Conservation (phyloP, 2,888 invertebrate genomes). For the Drosophila robusta region DNA sequence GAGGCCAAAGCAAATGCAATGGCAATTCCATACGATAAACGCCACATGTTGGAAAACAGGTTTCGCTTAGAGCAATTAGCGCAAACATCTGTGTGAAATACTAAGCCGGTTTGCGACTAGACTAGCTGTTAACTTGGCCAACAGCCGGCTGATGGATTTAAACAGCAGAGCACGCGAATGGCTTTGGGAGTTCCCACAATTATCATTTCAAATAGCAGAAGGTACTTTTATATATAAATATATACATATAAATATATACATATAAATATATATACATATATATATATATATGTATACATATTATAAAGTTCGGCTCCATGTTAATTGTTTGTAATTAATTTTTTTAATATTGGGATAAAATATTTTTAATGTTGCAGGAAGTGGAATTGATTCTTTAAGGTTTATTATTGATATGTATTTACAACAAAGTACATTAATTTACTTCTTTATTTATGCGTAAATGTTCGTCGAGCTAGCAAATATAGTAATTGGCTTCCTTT, state of each 20-base stretch:
- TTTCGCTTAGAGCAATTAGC: constrained; percentile 45
- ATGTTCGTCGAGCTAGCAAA: too few relatives aligned
- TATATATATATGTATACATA: neutral
- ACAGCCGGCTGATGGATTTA: constrained; percentile 10
- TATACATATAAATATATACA: neutral
- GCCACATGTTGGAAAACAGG: constrained; percentile 46
- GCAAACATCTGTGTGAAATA: constrained; percentile 42
- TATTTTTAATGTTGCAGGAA: too few relatives aligned
- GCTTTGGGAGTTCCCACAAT: constrained; percentile 17
- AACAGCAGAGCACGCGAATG: constrained; percentile 5
- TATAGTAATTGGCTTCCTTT: too few relatives aligned
- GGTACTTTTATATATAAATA: neutral
- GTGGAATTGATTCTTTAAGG: too few relatives aligned
- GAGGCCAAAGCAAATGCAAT: constrained; percentile 16
- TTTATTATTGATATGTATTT: too few relatives aligned
- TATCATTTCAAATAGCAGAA: neutral
- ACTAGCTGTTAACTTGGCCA: constrained; percentile 10
- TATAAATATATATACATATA: too few relatives aligned
- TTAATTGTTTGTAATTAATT: neutral
- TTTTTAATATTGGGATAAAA: too few relatives aligned
- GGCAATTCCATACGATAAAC: constrained; percentile 10
- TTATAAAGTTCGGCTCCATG: neutral
- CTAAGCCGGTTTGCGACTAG: constrained; percentile 41
- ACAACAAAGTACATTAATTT: too few relatives aligned
- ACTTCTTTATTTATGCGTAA: too few relatives aligned